These are phyloP conservation scores for Melitaea cinxia DNA, from an alignment of 1,140 invertebrate genomes.

Conservation along the genomic window DNA sequence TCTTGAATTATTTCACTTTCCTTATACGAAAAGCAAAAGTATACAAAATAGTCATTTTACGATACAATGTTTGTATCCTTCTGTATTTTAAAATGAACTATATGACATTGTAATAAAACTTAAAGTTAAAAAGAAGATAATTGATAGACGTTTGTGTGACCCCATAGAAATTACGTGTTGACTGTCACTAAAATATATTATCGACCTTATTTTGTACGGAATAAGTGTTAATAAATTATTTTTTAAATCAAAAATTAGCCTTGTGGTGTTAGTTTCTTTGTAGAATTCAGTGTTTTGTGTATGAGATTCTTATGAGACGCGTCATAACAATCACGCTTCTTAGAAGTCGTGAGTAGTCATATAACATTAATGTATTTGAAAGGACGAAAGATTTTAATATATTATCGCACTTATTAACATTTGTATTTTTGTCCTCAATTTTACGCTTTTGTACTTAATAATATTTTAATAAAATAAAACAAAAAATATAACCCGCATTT, in stretches of 20 bases:
- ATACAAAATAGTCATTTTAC: constrained; percentile 37
- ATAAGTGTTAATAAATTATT: constrained; percentile 14
- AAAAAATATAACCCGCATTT: no score
- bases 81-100: constrained; percentile 18
- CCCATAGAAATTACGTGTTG: constrained; percentile 27
- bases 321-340: constrained; percentile 33
- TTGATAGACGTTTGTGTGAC: constrained; percentile 45
- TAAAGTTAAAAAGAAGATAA: constrained; percentile 33
- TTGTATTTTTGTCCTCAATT: no score
- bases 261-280: constrained; percentile 19
- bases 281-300: constrained; percentile 32
- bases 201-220: constrained; percentile 2
- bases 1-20: constrained; percentile 34
- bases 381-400: not conserved
- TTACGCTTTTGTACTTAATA: no score
- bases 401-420: no score
- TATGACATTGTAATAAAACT: constrained; percentile 10
- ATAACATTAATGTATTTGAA: constrained; percentile 3
- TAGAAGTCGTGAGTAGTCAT: constrained; percentile 21
- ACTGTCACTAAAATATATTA: not conserved
- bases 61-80: constrained; percentile 7
- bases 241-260: not conserved
- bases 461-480: no score
- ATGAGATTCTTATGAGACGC: constrained; percentile 37
- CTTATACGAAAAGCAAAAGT: constrained; percentile 40